Conservation (phyloP, 2,797 vertebrate genomes). For the Characodon lateralis region DNA sequence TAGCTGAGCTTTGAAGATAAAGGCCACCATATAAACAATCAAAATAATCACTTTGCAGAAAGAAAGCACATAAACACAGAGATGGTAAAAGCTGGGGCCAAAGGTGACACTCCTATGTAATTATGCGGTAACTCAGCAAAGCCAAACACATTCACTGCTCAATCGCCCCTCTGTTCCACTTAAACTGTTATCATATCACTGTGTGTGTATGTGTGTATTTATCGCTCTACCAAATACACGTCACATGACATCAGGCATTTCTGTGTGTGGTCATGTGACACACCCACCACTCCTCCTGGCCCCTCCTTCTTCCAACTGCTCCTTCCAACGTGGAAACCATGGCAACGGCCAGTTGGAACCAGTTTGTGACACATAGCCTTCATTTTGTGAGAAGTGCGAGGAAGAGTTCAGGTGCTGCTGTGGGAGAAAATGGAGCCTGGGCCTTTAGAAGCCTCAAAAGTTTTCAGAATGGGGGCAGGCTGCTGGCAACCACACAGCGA, state of each 20-base stretch:
- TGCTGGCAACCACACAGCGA: constrained; percentile 51
- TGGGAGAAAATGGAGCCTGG: constrained; percentile 85
- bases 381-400: constrained; percentile 88
- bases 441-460: constrained; percentile 73
- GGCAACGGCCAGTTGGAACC: constrained; percentile 90
- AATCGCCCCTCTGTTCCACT: constrained; percentile 48
- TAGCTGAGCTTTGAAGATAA: not conserved
- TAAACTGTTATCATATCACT: constrained; percentile 72
- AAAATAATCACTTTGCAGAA: constrained; percentile 9
- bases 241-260: constrained; percentile 88
- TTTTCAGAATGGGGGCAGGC: constrained; percentile 70
- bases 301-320: constrained; percentile 81
- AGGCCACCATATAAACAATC: constrained; percentile 5
- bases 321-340: constrained; percentile 88
- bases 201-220: constrained; percentile 55
- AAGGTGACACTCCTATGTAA: constrained; percentile 53
- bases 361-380: constrained; percentile 89
- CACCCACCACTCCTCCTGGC: constrained; percentile 67
- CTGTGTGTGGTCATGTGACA: constrained; percentile 86
- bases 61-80: constrained; percentile 26
- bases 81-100: constrained; percentile 46
- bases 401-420: constrained; percentile 85
- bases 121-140: constrained; percentile 22
- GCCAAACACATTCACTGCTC: constrained; percentile 26
- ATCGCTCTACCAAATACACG: constrained; percentile 72